Conservation (phyloP, 2,113 vertebrate species). For the Platycercus adscitus region DNA sequence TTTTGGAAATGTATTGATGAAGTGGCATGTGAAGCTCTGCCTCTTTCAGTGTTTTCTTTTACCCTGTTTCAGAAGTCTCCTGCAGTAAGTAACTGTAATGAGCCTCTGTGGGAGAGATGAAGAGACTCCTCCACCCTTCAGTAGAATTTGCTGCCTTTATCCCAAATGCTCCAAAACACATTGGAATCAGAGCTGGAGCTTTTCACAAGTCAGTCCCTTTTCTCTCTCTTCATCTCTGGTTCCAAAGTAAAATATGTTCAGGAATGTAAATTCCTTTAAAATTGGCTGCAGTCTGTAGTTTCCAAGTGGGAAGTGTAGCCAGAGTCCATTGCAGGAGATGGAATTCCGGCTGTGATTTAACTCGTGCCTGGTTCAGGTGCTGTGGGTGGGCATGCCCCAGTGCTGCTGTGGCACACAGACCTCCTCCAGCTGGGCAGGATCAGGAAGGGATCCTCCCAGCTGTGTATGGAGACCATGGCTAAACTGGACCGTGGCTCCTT, state of each 20-base stretch:
- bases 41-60: not conserved
- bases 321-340: not conserved
- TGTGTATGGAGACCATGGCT: too few species aligned
- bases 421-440: not conserved
- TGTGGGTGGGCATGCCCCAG: not conserved
- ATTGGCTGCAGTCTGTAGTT: not conserved
- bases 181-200: not conserved
- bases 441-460: not conserved
- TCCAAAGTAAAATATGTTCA: not conserved
- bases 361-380: not conserved
- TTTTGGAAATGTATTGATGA: not conserved
- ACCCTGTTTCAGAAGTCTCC: not conserved
- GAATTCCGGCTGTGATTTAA: not conserved
- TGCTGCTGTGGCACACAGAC: not conserved
- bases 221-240: not conserved
- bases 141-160: not conserved
- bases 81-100: not conserved
- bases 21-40: not conserved
- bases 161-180: not conserved
- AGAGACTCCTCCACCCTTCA: not conserved
- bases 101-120: not conserved
- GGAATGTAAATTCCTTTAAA: slow-evolving; percentile 20
- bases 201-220: not conserved
- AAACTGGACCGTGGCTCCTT: not conserved
- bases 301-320: slow-evolving; percentile 7